phyloP scores from a whole-genome alignment of 1,140 invertebrate genomes.

The Anastrepha obliqua region DNA sequence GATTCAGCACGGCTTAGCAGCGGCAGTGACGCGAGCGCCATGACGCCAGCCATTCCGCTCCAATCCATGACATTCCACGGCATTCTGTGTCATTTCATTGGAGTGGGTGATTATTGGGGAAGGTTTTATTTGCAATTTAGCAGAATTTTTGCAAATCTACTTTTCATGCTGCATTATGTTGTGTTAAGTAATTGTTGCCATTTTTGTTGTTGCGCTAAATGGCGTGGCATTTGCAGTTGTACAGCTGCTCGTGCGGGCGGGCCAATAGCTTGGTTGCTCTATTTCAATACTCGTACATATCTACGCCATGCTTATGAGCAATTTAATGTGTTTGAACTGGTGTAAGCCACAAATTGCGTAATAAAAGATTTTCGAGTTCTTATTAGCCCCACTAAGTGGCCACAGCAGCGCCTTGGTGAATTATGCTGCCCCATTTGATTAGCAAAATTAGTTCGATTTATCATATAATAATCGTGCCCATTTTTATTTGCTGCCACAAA shows the following conservation, averaged over 20 bases:
- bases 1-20: background rate
- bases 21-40: background rate
- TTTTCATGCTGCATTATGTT: background rate
- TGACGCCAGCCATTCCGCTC: background rate
- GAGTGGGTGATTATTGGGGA: background rate
- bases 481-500: background rate
- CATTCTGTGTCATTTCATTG: background rate
- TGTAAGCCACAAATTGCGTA: background rate
- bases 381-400: background rate
- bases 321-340: background rate
- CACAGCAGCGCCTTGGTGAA: background rate
- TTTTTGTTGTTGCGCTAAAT: constrained; percentile 5
- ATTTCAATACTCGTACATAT: background rate
- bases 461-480: background rate
- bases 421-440: background rate
- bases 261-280: background rate
- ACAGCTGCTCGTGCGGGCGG: background rate
- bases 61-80: background rate
- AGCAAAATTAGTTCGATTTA: background rate
- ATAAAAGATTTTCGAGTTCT: background rate
- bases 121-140: background rate
- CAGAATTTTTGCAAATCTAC: background rate
- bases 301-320: no score
- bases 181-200: constrained; percentile 5
- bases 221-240: background rate